Base-by-base conservation (phyloP, 2,113 vertebrate genomes). In the Equus przewalskii region DNA sequence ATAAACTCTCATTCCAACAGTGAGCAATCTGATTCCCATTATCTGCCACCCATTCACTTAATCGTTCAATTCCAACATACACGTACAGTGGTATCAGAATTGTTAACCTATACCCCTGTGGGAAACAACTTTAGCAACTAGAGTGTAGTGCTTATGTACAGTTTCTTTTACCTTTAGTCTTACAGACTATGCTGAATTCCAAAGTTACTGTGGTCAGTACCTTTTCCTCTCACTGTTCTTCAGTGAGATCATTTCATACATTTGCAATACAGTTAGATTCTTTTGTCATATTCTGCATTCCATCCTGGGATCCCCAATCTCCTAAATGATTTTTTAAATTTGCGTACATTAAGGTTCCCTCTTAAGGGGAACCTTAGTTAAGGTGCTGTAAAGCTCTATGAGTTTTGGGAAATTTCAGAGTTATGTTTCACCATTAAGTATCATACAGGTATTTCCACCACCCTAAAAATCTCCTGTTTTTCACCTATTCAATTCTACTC, bases 221-320 rank as follows among this genome's bases (percentile, higher is more conserved):
- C 41, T 75, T 73, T 73, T 65, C 56, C 41, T 58, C 46, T 87
- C 54, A 36, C 4, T 36, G 41, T 30, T 26, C 21, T 88, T 76
- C 87, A 46, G 19, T 87, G 67, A 94, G 36, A 83, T 26, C 64
- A 87, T 65, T 75, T 78, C 36, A 58, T 72, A 70, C 22, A 87
- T 72, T 93, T 84, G 33, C 14, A 51, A 60, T 65, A 64, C 21
- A n/a, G 13, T 80, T 78, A 82, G 64, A 79, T 90, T 92, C 46
- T 86, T 80, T 94, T 83, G 56, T 83, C 41, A 89, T 51, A 88
- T 44, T 67, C 75, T 73, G 9, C 41, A 80, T 89, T 97, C 26
- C 36, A 93, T 78, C n/a, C 44, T 94, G 21, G 14, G 60, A 92
- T 44, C 7, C 56, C 33, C 44, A 70, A 19, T 76, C 36, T 95